Base-by-base conservation (phyloP, 2,797 vertebrate species). In the Artibeus jamaicensis region DNA sequence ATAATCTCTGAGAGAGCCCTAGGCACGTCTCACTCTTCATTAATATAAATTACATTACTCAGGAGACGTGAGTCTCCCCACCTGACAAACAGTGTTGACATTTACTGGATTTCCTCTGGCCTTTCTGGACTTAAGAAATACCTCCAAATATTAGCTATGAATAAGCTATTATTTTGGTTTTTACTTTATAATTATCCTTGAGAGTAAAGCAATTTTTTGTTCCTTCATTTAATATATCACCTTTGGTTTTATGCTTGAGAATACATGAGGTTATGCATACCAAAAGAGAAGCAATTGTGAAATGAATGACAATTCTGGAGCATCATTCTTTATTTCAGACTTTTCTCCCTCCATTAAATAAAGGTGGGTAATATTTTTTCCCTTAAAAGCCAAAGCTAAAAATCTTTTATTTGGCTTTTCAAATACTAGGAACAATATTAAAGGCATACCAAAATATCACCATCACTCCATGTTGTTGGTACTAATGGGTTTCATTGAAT, bases 91-190 rank as follows among this genome's bases (percentile, higher is more conserved):
- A 83, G 34, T 73, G 12, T 26, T 86, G 78, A 1, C 91, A 78
- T 94, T 98, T 98, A 96, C 86, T 96, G 83, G 86, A 93, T 98
- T 98, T 97, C 89, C 87, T 97, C 96, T 97, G 96, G 97, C 86
- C 96, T 96, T 82, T 57, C 71, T 88, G 50, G 68, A 86, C 88
- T 93, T 93, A 79, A 97, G 82, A 96, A 98, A 95, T 46, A 77
- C 85, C 89, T 98, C 79, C 26, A 65, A 95, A 62, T 95, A 78
- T 87, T 82, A 93, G 29, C 15, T 84, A 39, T 39, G 22, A 94
- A 97, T 94, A 97, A 95, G 86, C 79, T 74, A 91, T 89, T 85
- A 34, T 76, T 71, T 91, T 67, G 32, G 11, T 50, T 96, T 81
- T 93, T 39, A 92, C 86, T 93, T 89, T 37, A 77, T 10, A 85